Conservation (phyloP, 1,140 invertebrate species). For the Drosophila busckii region DNA sequence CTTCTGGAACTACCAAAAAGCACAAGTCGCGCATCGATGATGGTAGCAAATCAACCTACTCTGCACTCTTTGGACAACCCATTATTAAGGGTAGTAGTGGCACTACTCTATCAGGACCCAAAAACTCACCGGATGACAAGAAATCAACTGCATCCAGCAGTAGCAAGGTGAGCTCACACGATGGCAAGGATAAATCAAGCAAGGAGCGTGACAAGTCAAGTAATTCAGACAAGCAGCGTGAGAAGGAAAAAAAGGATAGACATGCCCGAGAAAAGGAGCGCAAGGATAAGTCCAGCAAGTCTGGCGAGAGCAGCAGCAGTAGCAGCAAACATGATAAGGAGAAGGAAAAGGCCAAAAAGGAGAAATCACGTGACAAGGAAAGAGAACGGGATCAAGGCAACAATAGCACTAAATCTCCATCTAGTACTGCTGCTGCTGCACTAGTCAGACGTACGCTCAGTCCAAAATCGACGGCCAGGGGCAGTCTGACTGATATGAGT, state of each 20-base stretch:
- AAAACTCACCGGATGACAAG: slow-evolving; percentile 80
- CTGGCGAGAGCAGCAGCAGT: slow-evolving; percentile 80
- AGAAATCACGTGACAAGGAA: slow-evolving; percentile 82
- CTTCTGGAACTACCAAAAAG: slow-evolving; percentile 81
- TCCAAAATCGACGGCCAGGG: slow-evolving; percentile 73
- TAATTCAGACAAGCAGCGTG: slow-evolving; percentile 59
- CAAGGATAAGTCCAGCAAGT: slow-evolving; percentile 49
- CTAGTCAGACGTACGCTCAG: slow-evolving; percentile 82
- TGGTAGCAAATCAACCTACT: slow-evolving; percentile 84
- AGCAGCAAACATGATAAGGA: slow-evolving; percentile 82
- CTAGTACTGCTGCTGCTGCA: neutral
- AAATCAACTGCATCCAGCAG: slow-evolving; percentile 24
- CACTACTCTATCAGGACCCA: slow-evolving; percentile 13
- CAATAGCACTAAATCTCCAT: slow-evolving; percentile 7
- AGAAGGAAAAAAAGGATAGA: slow-evolving; percentile 84
- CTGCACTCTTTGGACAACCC: slow-evolving; percentile 88
- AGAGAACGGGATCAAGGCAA: slow-evolving; percentile 81
- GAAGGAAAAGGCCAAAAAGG: slow-evolving; percentile 84
- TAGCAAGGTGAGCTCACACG: slow-evolving; percentile 24
- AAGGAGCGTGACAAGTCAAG: slow-evolving; percentile 70
- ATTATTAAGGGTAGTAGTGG: slow-evolving; percentile 83
- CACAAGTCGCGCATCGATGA: slow-evolving; percentile 82
- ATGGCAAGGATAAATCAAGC: slow-evolving; percentile 58
- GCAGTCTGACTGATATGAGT: slow-evolving; percentile 46
- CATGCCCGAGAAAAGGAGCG: slow-evolving; percentile 82